Evolutionary conservation across 2,113 vertebrate genomes (phyloP).

Genomic region (Aegotheles bennettii): DNA sequence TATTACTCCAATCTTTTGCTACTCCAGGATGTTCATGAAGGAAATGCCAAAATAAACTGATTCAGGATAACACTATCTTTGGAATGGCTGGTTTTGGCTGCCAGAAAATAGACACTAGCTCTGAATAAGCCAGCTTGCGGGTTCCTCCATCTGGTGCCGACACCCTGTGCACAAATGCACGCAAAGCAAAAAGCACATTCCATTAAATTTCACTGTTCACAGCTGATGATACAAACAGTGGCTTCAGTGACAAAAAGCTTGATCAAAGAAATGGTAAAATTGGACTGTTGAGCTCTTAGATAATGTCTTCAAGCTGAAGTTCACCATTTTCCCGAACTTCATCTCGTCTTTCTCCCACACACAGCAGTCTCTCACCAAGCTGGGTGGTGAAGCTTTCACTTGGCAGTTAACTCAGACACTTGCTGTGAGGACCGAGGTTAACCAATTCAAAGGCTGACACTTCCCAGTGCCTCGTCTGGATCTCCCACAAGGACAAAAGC

Average conservation of each 20-base stretch:
- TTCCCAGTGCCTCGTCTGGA: background rate
- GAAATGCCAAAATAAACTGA: slow-evolving; percentile 34
- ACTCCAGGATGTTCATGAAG: background rate
- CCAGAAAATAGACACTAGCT: background rate
- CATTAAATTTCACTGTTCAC: background rate
- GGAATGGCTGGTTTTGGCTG: background rate
- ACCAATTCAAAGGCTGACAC: background rate
- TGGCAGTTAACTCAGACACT: background rate
- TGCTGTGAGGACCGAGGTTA: background rate
- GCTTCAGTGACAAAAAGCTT: background rate
- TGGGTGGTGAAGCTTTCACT: background rate
- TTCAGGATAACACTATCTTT: background rate
- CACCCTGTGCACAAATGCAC: background rate
- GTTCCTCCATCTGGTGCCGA: background rate
- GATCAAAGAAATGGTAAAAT: background rate
- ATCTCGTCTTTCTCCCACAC: background rate
- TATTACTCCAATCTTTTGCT: background rate
- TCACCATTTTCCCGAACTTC: background rate
- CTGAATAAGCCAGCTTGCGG: background rate
- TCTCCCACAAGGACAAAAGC: background rate
- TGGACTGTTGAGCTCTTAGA: background rate
- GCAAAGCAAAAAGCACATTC: background rate
- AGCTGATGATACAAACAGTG: background rate
- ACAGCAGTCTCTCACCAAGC: background rate
- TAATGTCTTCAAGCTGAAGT: background rate